Conservation (phyloP, 2,888 invertebrate genomes). For the Vesta saturnalis region DNA sequence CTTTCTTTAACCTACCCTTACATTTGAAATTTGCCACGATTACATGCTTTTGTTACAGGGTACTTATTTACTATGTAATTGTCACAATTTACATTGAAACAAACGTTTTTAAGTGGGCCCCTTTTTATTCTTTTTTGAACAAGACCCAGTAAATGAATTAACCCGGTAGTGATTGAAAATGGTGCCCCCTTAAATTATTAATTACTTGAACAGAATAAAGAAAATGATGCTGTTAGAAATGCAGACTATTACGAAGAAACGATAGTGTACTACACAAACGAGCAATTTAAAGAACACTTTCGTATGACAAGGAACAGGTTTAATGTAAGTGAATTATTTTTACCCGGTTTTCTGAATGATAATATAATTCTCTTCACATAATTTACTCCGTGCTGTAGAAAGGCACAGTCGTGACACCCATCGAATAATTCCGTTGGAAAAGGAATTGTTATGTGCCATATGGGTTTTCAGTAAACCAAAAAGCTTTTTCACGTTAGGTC, state of each 20-base stretch:
- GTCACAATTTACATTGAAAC: too few relatives aligned
- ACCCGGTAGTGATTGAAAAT: slow-evolving; percentile 1
- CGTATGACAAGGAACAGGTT: slow-evolving; percentile 9
- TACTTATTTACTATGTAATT: too few relatives aligned
- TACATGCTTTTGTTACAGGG: too few relatives aligned
- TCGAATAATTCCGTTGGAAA: neutral
- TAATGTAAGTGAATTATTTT: neutral
- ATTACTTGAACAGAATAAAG: neutral
- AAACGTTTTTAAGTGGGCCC: too few relatives aligned
- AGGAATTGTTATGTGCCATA: neutral
- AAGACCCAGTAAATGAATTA: neutral
- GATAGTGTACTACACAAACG: too few relatives aligned
- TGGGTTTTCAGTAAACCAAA: neutral
- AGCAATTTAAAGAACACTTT: too few relatives aligned
- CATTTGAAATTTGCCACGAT: too few relatives aligned
- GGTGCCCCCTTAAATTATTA: slow-evolving; percentile 10
- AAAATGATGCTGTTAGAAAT: slow-evolving; percentile 2
- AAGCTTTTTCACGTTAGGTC: neutral
- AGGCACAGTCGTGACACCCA: neutral
- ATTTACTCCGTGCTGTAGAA: neutral
- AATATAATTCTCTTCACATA: neutral
- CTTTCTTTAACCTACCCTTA: too few relatives aligned
- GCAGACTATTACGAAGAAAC: too few relatives aligned
- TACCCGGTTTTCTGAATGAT: neutral
- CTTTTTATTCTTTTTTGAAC: slow-evolving; percentile 2